Base-by-base conservation (phyloP, 53 echinoderm and acorn worm genomes). In the Apostichopus leukothele region DNA sequence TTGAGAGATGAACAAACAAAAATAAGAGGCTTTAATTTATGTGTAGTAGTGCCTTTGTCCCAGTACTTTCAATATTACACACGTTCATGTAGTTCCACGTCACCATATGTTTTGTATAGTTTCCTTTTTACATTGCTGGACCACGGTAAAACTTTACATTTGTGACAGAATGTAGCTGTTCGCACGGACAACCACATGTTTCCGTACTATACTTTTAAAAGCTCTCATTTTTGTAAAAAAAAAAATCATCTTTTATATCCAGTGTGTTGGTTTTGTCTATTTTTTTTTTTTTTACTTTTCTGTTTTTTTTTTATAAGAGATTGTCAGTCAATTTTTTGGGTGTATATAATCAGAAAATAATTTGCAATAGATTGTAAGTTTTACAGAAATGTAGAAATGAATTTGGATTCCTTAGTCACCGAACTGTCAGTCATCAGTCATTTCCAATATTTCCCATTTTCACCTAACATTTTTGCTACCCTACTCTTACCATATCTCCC, bases 11-110 rank as follows among this genome's bases (percentile, higher is more conserved):
- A 74, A 74, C 74, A 57, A 57, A 57, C 57, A 57, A 57, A 57
- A 57, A 39, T 39, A 39, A 74, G 74, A 74, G 74, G 74, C 74
- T 74, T 74, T 19, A 25, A 22, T 74, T 39, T 39, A 7, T 39
- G 52, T 76, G 77, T 76, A 14, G 77, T 76, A 39, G 77, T 76
- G 77, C 77, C 77, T 76, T 71, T 76, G 77, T 76, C 77, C 77
- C 5, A 76, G 77, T 76, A 76, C 77, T 76, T 76, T 76, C 77
- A 76, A 76, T 13, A 76, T 57, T 57, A 10, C 39, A 39, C 39
- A 39, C 39, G 39, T 10, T 57, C 57, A 57, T 57, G 7, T 57
- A 57, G 57, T 57, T 57, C 57, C 57, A 57, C 57, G 23, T 23
- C 23, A 57, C 57, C 10, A 10, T 57, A 39, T 39, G 39, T 57